Base-by-base conservation (phyloP, 2,888 invertebrate genomes). In the Scaptomyza polygonia region DNA sequence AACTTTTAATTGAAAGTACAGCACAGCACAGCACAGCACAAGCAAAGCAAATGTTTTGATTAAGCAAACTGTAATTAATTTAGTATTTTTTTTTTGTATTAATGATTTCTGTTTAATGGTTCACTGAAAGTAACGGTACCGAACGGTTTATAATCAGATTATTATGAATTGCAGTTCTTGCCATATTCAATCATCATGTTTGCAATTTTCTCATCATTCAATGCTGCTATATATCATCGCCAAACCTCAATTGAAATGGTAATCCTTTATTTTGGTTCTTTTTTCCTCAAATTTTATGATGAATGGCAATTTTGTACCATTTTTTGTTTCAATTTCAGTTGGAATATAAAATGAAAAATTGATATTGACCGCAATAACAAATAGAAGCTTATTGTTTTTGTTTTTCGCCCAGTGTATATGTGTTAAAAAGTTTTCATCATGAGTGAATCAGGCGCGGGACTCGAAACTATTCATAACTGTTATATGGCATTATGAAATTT, bases 391-490 rank as follows among this genome's bases (percentile, higher is more conserved):
- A 4, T 18, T 14, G 27, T n/a, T 16, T 5, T 25, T 25, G 25
- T 25, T 27, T 51, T 58, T 39, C 4, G 30, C 7, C 3, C 29
- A 16, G 36, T 54, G 47, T 43, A 16, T 29, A n/a, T 21, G 40
- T 47, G 32, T 14, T 34, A 21, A 8, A n/a, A 52, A 47, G 39
- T 29, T 55, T 65, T 36, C 16, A 18, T 51, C 44, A 44, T 42
- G 27, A 65, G 51, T 44, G 75, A 57, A 32, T 48, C 53, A 21
- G 30, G 44, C 14, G 2, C 49, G 21, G 8, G 11, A 14, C 58
- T 34, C 36, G n/a, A 27, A 40, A 56, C 40, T 59, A 56, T 61
- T 72, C 56, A 65, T 51, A 74, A 69, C 56, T 53, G 43, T 18
- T 45, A 9, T 18, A 34, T 14, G 36, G 18, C 12, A 53, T 73